Evolutionary conservation across 2,113 vertebrate species (phyloP).

Genomic region (Sphyrna mokarran): DNA sequence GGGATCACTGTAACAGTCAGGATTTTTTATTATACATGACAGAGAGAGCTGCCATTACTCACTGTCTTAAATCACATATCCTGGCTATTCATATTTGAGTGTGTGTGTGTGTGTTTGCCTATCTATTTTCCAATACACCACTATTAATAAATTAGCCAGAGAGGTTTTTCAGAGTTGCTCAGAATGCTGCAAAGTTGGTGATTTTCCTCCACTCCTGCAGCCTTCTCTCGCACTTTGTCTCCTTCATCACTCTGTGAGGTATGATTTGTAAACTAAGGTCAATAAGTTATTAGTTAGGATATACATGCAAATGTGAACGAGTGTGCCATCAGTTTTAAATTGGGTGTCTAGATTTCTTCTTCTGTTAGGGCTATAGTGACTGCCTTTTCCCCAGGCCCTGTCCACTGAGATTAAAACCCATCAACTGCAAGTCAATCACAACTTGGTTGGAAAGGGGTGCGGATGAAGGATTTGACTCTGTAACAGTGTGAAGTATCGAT

Average conservation of each 20-base stretch:
- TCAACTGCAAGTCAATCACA: background rate
- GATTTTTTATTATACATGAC: background rate
- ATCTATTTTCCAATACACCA: background rate
- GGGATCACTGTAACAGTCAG: background rate
- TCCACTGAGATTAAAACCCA: background rate
- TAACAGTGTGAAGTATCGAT: too few species aligned
- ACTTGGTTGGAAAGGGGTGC: background rate
- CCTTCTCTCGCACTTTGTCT: background rate
- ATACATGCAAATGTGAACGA: background rate
- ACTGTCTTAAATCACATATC: background rate
- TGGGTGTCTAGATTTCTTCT: background rate
- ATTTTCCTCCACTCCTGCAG: background rate
- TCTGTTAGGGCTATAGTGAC: background rate
- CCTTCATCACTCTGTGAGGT: background rate
- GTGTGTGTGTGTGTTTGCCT: background rate
- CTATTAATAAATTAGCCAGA: slow-evolving; percentile 3
- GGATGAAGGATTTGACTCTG: background rate
- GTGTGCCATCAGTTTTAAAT: background rate
- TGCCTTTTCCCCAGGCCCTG: background rate
- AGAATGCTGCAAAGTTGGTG: background rate
- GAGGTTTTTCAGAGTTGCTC: background rate
- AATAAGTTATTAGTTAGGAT: background rate
- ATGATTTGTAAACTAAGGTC: background rate
- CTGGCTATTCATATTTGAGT: background rate
- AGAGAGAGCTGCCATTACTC: background rate